Percentiles rank a stretch among this genome's conserved stretches.
Evolutionary conservation across 2,797 vertebrate genomes (phyloP).

Genomic region (Pantherophis vulpinus): DNA sequence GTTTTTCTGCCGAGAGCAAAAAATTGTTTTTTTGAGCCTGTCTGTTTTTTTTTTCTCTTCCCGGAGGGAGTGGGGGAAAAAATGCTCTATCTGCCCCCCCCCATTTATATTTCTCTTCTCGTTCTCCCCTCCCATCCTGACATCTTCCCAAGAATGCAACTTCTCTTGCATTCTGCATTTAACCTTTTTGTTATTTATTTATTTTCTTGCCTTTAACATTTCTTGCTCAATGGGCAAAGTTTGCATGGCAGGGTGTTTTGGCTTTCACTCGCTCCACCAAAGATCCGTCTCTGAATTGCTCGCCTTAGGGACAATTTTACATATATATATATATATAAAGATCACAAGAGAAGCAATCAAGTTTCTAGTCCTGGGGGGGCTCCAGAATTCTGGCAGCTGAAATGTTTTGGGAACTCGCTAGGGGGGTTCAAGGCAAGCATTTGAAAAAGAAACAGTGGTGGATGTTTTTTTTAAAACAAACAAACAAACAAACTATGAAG

Average conservation of each 20-base stretch:
- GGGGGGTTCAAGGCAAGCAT: background rate
- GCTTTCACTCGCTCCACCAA: background rate
- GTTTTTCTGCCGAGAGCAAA: background rate
- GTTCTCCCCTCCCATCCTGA: no score
- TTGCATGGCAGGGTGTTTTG: rapidly evolving
- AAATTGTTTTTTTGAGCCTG: background rate
- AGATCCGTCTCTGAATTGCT: background rate
- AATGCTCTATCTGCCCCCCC: background rate
- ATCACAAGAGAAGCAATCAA: background rate
- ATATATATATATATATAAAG: background rate
- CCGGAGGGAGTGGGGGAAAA: background rate
- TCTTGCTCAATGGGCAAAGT: background rate
- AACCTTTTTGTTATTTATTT: no score
- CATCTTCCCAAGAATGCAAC: no score
- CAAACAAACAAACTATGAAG: background rate
- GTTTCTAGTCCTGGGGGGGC: background rate
- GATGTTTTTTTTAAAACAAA: no score
- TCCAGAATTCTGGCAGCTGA: background rate
- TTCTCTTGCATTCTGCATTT: no score
- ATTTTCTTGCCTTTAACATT: no score
- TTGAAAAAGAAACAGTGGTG: background rate
- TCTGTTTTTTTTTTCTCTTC: no score
- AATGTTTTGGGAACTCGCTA: background rate
- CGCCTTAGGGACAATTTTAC: background rate
- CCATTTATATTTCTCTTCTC: background rate